A percentile compares a stretch with the other conserved stretches of the same genome.
Evolutionary conservation across 2,113 vertebrate species (phyloP).

Genomic region (Eleginops maclovinus): DNA sequence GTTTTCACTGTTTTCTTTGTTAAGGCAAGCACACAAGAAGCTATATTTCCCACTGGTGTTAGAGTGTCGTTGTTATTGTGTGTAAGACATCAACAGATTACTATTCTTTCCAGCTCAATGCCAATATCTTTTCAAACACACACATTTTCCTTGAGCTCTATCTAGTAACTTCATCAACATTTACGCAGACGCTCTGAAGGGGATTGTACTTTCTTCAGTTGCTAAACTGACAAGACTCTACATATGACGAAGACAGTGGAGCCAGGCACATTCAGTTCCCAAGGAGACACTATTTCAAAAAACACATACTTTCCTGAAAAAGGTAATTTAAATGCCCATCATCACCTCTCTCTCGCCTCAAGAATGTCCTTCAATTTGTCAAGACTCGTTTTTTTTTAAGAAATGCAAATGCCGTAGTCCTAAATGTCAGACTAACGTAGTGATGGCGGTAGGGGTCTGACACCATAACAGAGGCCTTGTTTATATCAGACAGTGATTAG

Average conservation of each 20-base stretch:
- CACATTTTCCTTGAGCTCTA: conserved; percentile 37
- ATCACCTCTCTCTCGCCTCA: conserved; percentile 17
- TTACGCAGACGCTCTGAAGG: conserved; percentile 10
- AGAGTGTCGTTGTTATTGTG: conserved; percentile 49
- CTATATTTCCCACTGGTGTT: conserved; percentile 71
- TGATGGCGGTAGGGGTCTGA: conserved; percentile 64
- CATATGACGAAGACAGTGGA: conserved; percentile 8
- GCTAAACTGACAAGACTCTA: conserved; percentile 1
- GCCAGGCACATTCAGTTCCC: conserved; percentile 24
- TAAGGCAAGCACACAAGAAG: conserved; percentile 69
- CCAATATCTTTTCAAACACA: conserved; percentile 54
- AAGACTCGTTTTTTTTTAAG: conserved; percentile 48
- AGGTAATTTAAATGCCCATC: conserved; percentile 47
- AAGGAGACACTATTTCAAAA: conserved; percentile 52
- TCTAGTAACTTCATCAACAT: conserved; percentile 40
- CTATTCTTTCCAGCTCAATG: conserved; percentile 49
- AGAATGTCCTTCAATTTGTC: conserved; percentile 68
- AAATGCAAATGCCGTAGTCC: conserved; percentile 74
- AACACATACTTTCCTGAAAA: conserved; percentile 41
- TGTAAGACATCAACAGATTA: conserved; percentile 66
- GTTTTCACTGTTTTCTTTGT: conserved; percentile 74
- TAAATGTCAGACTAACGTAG: conserved; percentile 77
- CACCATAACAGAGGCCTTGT: conserved; percentile 78
- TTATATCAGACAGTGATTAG: conserved; percentile 84
- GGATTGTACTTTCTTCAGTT: conserved; percentile 9